phyloP scores from a whole-genome alignment of 2,888 invertebrate species.

The Auanema sp. region DNA sequence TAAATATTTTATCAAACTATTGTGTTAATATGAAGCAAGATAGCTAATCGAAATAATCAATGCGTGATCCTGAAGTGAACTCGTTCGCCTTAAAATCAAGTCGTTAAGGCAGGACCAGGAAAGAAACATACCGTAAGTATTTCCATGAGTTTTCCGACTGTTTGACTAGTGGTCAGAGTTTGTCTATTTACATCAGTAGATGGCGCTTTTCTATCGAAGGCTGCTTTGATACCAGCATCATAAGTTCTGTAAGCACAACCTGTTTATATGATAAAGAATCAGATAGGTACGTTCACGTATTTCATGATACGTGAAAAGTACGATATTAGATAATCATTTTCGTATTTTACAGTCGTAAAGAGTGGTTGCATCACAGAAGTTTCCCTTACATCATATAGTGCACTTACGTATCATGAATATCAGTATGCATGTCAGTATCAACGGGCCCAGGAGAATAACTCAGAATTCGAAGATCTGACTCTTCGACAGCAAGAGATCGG shows the following conservation, averaged over 20 bases:
- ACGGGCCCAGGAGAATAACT: slow-evolving; percentile 68
- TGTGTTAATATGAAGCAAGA: background rate
- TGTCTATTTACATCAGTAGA: slow-evolving; percentile 28
- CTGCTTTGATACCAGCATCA: slow-evolving; percentile 17
- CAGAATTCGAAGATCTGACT: slow-evolving; percentile 63
- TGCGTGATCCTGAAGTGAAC: slow-evolving; percentile 40
- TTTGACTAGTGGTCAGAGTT: slow-evolving; percentile 39
- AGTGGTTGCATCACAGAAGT: background rate
- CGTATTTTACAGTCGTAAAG: background rate
- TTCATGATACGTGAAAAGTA: slow-evolving; percentile 2
- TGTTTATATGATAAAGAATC: too few relatives aligned
- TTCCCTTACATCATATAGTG: background rate
- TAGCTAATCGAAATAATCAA: slow-evolving; percentile 50
- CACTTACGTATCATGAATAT: slow-evolving; percentile 35
- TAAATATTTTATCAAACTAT: slow-evolving; percentile 1
- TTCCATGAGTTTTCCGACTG: slow-evolving; percentile 40
- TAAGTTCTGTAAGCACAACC: slow-evolving; percentile 17
- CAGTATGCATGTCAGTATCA: slow-evolving; percentile 68
- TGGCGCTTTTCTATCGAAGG: slow-evolving; percentile 10
- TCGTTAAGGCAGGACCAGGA: background rate
- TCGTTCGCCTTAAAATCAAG: slow-evolving; percentile 31
- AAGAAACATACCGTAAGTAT: slow-evolving; percentile 19
- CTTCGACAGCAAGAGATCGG: slow-evolving; percentile 65
- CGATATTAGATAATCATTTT: background rate
- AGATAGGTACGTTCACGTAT: too few relatives aligned